A percentile compares a stretch with the other conserved stretches of the same genome.
Conservation (phyloP, 2,797 vertebrate genomes). For the Poecilia gillii region DNA sequence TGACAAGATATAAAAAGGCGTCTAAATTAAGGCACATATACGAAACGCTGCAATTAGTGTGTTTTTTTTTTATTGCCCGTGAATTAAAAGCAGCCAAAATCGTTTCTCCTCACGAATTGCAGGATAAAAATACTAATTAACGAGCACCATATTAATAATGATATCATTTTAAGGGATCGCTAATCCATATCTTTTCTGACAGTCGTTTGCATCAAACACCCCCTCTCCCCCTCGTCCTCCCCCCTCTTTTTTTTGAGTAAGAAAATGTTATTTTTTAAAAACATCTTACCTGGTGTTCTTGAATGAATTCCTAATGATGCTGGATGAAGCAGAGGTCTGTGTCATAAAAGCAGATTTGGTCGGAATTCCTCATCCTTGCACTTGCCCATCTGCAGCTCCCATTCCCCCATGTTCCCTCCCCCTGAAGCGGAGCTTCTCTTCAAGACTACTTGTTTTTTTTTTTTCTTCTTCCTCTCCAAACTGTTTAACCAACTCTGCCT, state of each 20-base stretch:
- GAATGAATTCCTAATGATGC: conserved; percentile 51
- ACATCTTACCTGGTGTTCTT: conserved; percentile 70
- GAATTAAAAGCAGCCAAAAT: background rate
- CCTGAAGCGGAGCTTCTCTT: conserved; percentile 32
- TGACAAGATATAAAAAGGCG: background rate
- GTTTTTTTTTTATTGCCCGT: background rate
- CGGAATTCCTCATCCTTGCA: conserved; percentile 62
- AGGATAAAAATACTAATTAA: background rate
- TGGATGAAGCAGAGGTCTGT: conserved; percentile 39
- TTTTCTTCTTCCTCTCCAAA: conserved; percentile 7
- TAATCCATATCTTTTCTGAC: conserved; percentile 1
- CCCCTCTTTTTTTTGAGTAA: background rate
- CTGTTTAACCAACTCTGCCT: conserved; percentile 35
- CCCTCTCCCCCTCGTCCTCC: too few species aligned
- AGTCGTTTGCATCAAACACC: background rate
- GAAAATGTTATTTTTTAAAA: background rate
- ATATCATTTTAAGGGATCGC: background rate
- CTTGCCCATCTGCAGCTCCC: conserved; percentile 65
- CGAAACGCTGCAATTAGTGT: background rate
- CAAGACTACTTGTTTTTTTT: background rate
- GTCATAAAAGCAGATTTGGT: conserved; percentile 70
- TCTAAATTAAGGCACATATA: background rate
- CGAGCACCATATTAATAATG: too few species aligned
- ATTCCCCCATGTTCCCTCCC: conserved; percentile 74
- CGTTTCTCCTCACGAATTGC: background rate